A percentile compares a stretch with the other conserved stretches of the same genome.
Evolutionary conservation across 2,797 vertebrate genomes (phyloP).

Genomic region (Pyrrhura leucotis): DNA sequence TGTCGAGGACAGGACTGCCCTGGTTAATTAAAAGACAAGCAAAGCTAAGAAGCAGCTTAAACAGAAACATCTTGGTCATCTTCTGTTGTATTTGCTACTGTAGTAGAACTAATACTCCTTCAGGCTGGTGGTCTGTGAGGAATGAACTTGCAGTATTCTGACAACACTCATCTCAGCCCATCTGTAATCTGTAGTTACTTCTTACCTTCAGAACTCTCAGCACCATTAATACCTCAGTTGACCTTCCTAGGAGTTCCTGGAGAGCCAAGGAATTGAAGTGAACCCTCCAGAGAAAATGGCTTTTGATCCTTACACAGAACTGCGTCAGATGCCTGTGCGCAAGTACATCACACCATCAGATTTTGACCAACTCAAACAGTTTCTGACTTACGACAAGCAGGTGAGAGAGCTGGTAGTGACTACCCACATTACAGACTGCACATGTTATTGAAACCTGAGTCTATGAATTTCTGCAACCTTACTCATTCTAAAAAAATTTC

Average conservation of each 20-base stretch:
- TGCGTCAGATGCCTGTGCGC: slow-evolving; percentile 49
- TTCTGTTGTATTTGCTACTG: background rate
- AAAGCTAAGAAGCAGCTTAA: background rate
- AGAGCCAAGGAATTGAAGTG: slow-evolving; percentile 90
- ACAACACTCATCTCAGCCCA: background rate
- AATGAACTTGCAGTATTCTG: background rate
- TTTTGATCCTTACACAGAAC: slow-evolving; percentile 81
- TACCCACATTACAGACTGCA: background rate
- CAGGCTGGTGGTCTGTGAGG: background rate
- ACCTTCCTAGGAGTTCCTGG: slow-evolving; percentile 87
- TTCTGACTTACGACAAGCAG: slow-evolving; percentile 88
- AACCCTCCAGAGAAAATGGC: slow-evolving; percentile 86
- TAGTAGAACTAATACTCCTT: background rate
- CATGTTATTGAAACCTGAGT: background rate
- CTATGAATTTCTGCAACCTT: background rate
- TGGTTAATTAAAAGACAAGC: background rate
- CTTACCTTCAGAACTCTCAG: background rate
- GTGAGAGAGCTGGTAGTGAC: slow-evolving; percentile 70
- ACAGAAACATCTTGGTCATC: background rate
- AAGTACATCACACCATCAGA: slow-evolving; percentile 73
- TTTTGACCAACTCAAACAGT: slow-evolving; percentile 82
- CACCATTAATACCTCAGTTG: slow-evolving; percentile 2
- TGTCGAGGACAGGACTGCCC: background rate
- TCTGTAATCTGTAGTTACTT: background rate
- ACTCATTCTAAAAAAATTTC: background rate